Conservation (phyloP, 2,888 invertebrate genomes). For the Platerodrilus igneus region DNA sequence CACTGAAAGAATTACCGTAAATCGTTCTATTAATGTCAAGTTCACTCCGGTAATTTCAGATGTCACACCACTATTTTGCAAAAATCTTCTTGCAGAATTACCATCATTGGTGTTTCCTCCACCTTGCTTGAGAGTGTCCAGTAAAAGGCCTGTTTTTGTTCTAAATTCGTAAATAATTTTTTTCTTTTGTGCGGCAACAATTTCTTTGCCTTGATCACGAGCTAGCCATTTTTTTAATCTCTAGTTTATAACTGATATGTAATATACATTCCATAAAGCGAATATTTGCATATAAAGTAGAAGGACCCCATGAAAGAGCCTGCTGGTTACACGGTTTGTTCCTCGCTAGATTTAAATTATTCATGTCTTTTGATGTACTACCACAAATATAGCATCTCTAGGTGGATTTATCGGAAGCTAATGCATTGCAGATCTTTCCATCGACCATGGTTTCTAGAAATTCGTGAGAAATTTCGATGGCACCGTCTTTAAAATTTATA, state of each 20-base stretch:
- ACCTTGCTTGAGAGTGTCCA: constrained; percentile 4
- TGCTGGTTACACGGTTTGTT: background rate
- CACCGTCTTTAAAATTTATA: too few relatives aligned
- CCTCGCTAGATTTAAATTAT: background rate
- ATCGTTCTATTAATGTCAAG: background rate
- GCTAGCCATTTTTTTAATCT: background rate
- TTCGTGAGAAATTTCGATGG: too few relatives aligned
- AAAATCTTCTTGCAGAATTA: constrained; percentile 3
- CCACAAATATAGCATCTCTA: constrained; percentile 1
- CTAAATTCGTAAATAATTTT: constrained; percentile 1
- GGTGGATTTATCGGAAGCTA: too few relatives aligned
- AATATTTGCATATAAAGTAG: constrained; percentile 2
- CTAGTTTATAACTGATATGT: constrained; percentile 6
- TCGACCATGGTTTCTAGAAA: too few relatives aligned
- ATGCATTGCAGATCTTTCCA: too few relatives aligned
- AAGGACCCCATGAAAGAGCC: background rate
- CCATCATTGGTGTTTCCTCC: constrained; percentile 4
- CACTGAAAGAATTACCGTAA: background rate
- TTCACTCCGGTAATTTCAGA: constrained; percentile 2
- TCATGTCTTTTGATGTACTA: constrained; percentile 4
- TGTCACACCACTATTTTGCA: background rate
- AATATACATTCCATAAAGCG: constrained; percentile 8
- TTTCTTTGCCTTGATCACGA: background rate
- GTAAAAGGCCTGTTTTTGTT: constrained; percentile 1
- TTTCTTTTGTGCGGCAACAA: background rate